Evolutionary conservation across 2,888 invertebrate genomes (phyloP).

Genomic region (Notodonta dromedarius): DNA sequence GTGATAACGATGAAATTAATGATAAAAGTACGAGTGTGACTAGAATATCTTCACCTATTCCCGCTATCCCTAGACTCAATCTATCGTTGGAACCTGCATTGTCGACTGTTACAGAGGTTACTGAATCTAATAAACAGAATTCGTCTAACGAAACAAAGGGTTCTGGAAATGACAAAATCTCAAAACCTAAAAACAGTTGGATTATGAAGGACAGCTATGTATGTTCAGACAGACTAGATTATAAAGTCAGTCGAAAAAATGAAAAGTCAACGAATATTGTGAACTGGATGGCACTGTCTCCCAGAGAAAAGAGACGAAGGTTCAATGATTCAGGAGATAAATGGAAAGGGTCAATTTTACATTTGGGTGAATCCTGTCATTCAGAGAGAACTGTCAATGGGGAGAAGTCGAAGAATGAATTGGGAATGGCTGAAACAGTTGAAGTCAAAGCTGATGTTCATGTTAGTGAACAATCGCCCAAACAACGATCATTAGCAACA

Average conservation of each 20-base stretch:
- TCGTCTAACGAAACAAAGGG: conserved; percentile 32
- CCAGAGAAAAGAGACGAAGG: conserved; percentile 55
- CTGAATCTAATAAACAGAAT: conserved; percentile 52
- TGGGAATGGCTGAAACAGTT: conserved; percentile 13
- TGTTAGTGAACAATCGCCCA: conserved; percentile 21
- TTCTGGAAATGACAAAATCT: conserved; percentile 26
- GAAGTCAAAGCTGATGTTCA: conserved; percentile 43
- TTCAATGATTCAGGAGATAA: conserved; percentile 31
- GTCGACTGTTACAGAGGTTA: conserved; percentile 69
- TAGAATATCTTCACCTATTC: conserved; percentile 61
- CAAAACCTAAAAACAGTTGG: conserved; percentile 55
- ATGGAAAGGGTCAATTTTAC: conserved; percentile 24
- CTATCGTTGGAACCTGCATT: conserved; percentile 57
- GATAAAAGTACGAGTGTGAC: conserved; percentile 24
- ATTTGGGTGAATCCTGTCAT: conserved; percentile 15
- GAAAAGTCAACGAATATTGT: conserved; percentile 44
- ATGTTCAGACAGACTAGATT: conserved; percentile 9
- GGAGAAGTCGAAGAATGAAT: conserved; percentile 3
- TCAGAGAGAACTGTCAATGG: conserved; percentile 7
- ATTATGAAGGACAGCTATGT: conserved; percentile 34
- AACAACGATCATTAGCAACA: conserved; percentile 28
- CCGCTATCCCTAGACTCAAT: conserved; percentile 61
- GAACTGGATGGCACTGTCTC: conserved; percentile 63
- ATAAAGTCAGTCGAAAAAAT: conserved; percentile 14
- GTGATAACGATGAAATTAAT: conserved; percentile 33